Evolutionary conservation across 2,113 vertebrate species (phyloP), one percentile per base, ranked within the genome.

Genomic region (Pterocles burchelli): DNA sequence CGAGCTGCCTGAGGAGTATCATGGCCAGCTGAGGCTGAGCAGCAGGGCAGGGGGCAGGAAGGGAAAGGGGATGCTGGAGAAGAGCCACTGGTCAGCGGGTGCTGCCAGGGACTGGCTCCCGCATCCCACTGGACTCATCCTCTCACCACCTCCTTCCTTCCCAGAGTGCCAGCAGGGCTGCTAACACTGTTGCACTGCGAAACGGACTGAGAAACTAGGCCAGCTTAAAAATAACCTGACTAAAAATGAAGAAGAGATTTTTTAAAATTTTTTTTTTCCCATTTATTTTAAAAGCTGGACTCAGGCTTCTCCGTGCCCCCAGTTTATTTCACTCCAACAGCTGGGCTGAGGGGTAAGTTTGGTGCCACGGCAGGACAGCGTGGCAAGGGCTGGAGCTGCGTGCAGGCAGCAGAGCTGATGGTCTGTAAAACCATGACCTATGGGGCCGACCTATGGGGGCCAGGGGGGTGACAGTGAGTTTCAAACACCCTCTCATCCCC

Each of bases 201-300:
- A 91, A 73, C 0, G 3, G 68, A 73, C 38, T 43, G 54, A 86
- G 48, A 94, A 96, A 76, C 29, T 75, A 95, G 74, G 96, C n/a
- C 88, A 91, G 33, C 43, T 95, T 82, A 95, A 96, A 95, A 90
- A 92, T 82, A 95, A 80, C 46, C 54, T 41, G 34, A 80, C 22
- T 70, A 84, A 82, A 90, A 65, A 52, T 7, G 19, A 71, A 74
- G 49, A 62, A 28, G 17, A 45, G 4, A 17, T 9, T 28, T 21
- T 54, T 41, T 17, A 2, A 7, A 10, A 11, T 33, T 33, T 68
- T 62, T 78, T 79, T 73, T 66, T 26, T 11, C 6, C 55, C 34
- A 48, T 70, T n/a, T 91, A 21, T 82, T 95, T 88, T 65, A 83
- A 77, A 94, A 94, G 25, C 49, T 48, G 16, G 52, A 67, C 12